Base-by-base conservation (phyloP, 2,888 invertebrate genomes). In the Oscheius myriophilus region DNA sequence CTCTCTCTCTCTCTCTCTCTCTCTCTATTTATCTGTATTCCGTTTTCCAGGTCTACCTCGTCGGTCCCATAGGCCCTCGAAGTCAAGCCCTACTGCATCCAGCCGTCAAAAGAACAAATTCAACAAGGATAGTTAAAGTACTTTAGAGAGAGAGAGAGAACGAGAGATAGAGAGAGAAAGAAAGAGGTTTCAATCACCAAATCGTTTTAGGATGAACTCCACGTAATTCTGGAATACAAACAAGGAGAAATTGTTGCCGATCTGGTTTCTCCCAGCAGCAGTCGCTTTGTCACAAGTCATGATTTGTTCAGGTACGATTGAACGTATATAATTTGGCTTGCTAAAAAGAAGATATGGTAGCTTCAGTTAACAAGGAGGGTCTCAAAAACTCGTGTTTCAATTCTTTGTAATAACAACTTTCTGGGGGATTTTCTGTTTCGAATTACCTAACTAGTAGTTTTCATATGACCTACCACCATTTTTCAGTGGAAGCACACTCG, bases 181-280 rank as follows among this genome's bases (percentile, higher is more conserved):
- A n/a, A n/a, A n/a, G n/a, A n/a, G n/a, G n/a, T n/a, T n/a, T n/a
- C n/a, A n/a, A n/a, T n/a, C n/a, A n/a, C n/a, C n/a, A n/a, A n/a
- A n/a, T 21, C 6, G 0, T 41, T 75, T 12, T 75, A 84, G 58
- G 89, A 89, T 75, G 89, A 89, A 74, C 79, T 88, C 14, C 89
- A 89, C 78, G 84, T 89, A 6, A 88, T 89, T 68, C 82, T 89
- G 85, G 89, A 89, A 74, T 88, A 88, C 72, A 85, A 87, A 67
- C 86, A 87, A 41, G 87, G 87, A 43, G 87, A 89, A 52, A 82
- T 79, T 23, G 87, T 88, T 83, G 88, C 87, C 2, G 79, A 83
- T 53, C 73, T 83, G 67, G 83, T 83, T 14, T 82, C 88, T 0
- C 87, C 88, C 0, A 86, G 87, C 21, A 88, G 88, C 45, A 88